Evolutionary conservation across 1,140 invertebrate genomes (phyloP).

Genomic region (Drosophila fuyamai): DNA sequence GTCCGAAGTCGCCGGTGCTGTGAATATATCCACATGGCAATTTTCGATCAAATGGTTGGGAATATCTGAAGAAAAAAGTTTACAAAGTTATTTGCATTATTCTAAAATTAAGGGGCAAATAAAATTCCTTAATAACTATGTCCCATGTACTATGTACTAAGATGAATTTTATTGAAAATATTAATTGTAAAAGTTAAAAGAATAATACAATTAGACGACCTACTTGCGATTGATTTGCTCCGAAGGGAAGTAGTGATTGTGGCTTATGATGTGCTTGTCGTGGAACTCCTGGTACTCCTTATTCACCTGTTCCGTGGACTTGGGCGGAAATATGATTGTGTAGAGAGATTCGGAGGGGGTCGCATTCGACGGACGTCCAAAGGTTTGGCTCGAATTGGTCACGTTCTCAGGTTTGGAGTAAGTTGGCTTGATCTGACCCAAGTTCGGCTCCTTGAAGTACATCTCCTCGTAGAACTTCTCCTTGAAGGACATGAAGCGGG

Average conservation of each 20-base stretch:
- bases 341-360: constrained; percentile 24
- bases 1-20: constrained; percentile 26
- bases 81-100: too few species aligned
- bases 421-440: constrained; percentile 50
- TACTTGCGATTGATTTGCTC: constrained; percentile 69
- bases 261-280: constrained; percentile 67
- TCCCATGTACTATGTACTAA: too few species aligned
- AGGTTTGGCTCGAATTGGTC: constrained; percentile 60
- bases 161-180: too few species aligned
- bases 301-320: constrained; percentile 57
- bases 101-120: too few species aligned
- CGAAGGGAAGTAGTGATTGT: constrained; percentile 72
- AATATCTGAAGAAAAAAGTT: constrained; percentile 43
- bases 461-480: constrained; percentile 74
- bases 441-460: constrained; percentile 52
- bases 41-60: constrained; percentile 29
- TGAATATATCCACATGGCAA: constrained; percentile 29
- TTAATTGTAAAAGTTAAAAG: too few species aligned
- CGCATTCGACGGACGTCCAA: constrained; percentile 34
- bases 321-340: constrained; percentile 55
- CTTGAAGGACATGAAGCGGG: constrained; percentile 65
- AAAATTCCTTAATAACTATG: too few species aligned
- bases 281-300: constrained; percentile 55
- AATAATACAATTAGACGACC: too few species aligned
- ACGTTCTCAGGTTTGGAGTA: constrained; percentile 62